Conservation (phyloP, 1,140 invertebrate species). For the Brachionus rotundiformis region DNA sequence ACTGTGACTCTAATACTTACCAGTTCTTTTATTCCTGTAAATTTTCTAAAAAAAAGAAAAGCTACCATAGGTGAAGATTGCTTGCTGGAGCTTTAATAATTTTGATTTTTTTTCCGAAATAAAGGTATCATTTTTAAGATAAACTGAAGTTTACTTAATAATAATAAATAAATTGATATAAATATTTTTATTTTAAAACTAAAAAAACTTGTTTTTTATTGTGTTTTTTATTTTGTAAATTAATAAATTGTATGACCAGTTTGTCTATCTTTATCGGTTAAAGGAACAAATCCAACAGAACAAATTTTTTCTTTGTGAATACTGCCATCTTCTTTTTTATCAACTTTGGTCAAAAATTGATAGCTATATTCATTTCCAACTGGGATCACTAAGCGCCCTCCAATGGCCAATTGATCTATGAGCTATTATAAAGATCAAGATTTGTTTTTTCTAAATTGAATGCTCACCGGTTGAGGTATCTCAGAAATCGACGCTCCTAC, state of each 20-base stretch:
- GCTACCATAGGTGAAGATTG: too few relatives aligned
- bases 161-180: too few relatives aligned
- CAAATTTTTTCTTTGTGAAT: conserved; percentile 77
- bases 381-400: conserved; percentile 86
- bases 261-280: conserved; percentile 82
- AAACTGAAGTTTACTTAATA: too few relatives aligned
- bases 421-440: conserved; percentile 64
- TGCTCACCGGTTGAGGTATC: conserved; percentile 73
- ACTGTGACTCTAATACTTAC: too few relatives aligned
- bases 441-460: not conserved
- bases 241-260: conserved; percentile 16
- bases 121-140: too few relatives aligned
- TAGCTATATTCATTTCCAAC: conserved; percentile 73
- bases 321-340: conserved; percentile 79
- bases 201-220: too few relatives aligned
- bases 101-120: too few relatives aligned
- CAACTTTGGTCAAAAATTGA: conserved; percentile 68
- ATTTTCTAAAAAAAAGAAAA: too few relatives aligned
- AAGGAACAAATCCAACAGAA: conserved; percentile 93
- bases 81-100: too few relatives aligned
- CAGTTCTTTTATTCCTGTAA: too few relatives aligned
- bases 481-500: conserved; percentile 83
- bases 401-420: conserved; percentile 74
- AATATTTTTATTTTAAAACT: too few relatives aligned
- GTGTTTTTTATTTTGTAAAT: not conserved